Conservation (phyloP, 2,888 invertebrate species). For the Neelides folsomi region DNA sequence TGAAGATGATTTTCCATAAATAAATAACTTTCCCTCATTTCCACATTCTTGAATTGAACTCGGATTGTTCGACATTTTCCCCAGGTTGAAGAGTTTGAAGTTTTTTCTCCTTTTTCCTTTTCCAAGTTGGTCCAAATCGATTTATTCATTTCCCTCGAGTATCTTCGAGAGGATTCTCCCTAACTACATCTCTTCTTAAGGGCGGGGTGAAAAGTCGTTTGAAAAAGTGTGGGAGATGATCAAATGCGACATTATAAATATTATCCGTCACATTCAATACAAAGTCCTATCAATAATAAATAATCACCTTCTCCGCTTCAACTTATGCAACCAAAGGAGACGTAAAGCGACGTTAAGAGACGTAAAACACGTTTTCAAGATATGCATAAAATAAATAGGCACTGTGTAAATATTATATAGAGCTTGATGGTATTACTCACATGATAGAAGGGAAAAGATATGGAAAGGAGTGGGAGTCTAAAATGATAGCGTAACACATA, state of each 20-base stretch:
- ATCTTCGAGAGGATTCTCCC: slow-evolving; percentile 5
- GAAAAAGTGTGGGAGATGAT: slow-evolving; percentile 12
- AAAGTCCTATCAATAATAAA: slow-evolving; percentile 18
- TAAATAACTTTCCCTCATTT: not conserved
- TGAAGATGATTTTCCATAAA: slow-evolving; percentile 7
- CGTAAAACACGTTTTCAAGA: no score
- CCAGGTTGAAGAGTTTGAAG: slow-evolving; percentile 5
- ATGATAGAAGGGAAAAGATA: no score
- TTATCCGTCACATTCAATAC: slow-evolving; percentile 22
- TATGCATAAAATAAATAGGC: no score
- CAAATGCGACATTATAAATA: slow-evolving; percentile 24
- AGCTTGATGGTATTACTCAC: no score
- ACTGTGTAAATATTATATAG: no score
- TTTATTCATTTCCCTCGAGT: slow-evolving; percentile 24
- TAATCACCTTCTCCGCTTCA: slow-evolving; percentile 12
- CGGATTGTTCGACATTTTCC: slow-evolving; percentile 9
- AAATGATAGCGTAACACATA: no score
- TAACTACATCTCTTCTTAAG: not conserved
- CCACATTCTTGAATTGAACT: slow-evolving; percentile 1
- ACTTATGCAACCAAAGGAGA: not conserved
- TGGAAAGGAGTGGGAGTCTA: no score
- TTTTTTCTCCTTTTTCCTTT: slow-evolving; percentile 1
- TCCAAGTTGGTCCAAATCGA: slow-evolving; percentile 17
- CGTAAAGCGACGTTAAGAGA: not conserved
- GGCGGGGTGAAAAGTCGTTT: not conserved